Conservation (phyloP, 1,140 invertebrate species). For the Neotoxoptera formosana region DNA sequence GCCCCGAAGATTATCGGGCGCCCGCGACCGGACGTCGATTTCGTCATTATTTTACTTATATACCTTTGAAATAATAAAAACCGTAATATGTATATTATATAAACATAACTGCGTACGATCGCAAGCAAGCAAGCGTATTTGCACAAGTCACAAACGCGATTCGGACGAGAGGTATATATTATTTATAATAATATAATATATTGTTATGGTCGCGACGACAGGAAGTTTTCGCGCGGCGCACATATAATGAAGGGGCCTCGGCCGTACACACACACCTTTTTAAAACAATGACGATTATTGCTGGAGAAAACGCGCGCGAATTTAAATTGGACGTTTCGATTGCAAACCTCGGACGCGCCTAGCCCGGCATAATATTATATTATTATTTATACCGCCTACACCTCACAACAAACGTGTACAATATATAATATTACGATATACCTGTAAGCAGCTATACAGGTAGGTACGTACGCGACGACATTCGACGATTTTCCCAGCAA, state of each 20-base stretch:
- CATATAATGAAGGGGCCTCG: slow-evolving; percentile 4
- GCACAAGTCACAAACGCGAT: slow-evolving; percentile 1
- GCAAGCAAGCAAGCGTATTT: background rate
- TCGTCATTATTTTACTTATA: background rate
- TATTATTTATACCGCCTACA: background rate
- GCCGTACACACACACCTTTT: slow-evolving; percentile 16
- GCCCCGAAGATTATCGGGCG: background rate
- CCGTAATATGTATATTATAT: background rate
- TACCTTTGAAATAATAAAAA: background rate
- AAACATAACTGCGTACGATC: background rate
- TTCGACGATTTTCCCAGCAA: background rate
- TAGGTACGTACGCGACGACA: background rate
- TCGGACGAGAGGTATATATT: background rate
- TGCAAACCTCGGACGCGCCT: background rate
- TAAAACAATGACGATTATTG: background rate
- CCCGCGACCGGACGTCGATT: background rate
- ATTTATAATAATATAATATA: background rate
- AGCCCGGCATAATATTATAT: background rate
- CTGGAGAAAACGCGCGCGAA: slow-evolving; percentile 1
- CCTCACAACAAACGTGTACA: background rate
- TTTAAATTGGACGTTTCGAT: slow-evolving; percentile 29
- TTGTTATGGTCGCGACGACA: background rate
- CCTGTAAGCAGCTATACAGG: too few relatives aligned
- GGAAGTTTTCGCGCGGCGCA: background rate
- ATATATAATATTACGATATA: background rate